Evolutionary conservation across 2,113 vertebrate genomes (phyloP).

Genomic region (Cinclus cinclus): DNA sequence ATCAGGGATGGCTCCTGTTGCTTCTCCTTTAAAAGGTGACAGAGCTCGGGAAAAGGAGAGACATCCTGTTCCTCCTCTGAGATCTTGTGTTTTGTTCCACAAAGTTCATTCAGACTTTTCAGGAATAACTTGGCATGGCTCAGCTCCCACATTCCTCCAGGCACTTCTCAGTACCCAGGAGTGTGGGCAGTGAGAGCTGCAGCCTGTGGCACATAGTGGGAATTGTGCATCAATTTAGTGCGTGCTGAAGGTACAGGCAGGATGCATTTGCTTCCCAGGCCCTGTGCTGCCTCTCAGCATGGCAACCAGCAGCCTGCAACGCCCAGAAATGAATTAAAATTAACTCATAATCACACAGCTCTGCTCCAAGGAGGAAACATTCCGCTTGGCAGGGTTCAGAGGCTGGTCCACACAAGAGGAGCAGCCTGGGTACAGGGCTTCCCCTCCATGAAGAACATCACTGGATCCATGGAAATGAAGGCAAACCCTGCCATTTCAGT

Average conservation of each 20-base stretch:
- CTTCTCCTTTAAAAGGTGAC: not conserved
- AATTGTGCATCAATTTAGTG: constrained; percentile 5
- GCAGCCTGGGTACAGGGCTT: not conserved
- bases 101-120: constrained; percentile 40
- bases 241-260: not conserved
- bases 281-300: constrained; percentile 6
- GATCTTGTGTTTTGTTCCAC: not conserved
- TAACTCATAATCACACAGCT: not conserved
- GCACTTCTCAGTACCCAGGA: constrained; percentile 24
- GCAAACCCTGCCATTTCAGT: not conserved
- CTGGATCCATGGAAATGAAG: not conserved
- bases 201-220: not conserved
- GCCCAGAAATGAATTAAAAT: constrained; percentile 11
- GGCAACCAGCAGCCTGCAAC: not conserved
- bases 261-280: constrained; percentile 3
- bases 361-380: not conserved
- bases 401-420: not conserved
- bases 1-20: not conserved
- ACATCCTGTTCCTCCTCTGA: not conserved
- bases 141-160: constrained; percentile 17
- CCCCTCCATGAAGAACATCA: not conserved
- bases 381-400: fast-evolving
- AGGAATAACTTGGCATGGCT: constrained; percentile 15
- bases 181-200: constrained; percentile 38
- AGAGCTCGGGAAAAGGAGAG: not conserved